Evolutionary conservation across 2,797 vertebrate genomes (phyloP), one percentile per base, ranked within the genome.

Genomic region (Sebastiscus tertius): DNA sequence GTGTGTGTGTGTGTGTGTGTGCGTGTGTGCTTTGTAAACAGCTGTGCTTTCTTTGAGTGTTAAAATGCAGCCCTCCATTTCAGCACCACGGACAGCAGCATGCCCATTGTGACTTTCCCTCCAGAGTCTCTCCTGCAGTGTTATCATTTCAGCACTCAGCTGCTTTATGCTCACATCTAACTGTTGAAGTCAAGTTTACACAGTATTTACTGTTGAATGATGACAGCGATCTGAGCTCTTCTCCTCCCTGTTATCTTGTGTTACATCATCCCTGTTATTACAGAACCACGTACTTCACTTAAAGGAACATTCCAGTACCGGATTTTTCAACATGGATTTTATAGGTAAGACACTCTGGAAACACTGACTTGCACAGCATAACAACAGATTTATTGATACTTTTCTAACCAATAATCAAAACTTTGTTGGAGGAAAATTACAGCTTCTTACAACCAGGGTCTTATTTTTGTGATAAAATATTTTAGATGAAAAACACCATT

Each of bases 41-140:
- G n/a, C 34, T 64, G 22, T 13, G 27, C 33, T 62, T 31, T 31
- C 6, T 34, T 22, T 7, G 63, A 62, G 24, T 29, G 13, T 42
- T 34, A 16, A 18, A 29, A 54, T 31, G 65, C 58, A 24, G 33
- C 46, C 12, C 4, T 52, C 3, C 0, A n/a, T 72, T 20, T 72
- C 68, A 72, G 72, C 29, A 63, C 62, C 67, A 29, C 0, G 31
- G 71, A 71, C 75, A 67, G 75, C 36, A 59, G 8, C 36, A 27
- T 0, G 6, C 34, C 66, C 42, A 55, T 61, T 55, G 22, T 27
- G 12, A 14, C 31, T 24, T 24, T 12, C 58, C 27, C 36, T 68
- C 49, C 8, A 26, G 13, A 27, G 34, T 22, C 58, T 55, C 13
- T 66, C 26, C 33, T 22, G 46, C 46, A 4, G 14, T 1, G 9